phyloP scores from a whole-genome alignment of 2,113 vertebrate genomes.

The Gnathonemus longibarbis region DNA sequence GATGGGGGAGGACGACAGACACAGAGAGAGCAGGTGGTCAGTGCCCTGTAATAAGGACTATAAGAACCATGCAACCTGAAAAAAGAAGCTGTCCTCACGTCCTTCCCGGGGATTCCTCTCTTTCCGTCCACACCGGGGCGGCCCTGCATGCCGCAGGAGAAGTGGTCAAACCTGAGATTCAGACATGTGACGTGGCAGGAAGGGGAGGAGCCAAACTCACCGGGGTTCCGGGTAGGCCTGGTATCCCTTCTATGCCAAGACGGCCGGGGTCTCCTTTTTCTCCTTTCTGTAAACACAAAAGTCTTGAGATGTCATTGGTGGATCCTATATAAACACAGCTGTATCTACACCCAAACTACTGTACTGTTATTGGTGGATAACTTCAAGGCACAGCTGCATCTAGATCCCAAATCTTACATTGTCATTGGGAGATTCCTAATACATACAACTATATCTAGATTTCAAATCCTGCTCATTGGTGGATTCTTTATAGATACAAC shows the following conservation, averaged over 20 bases:
- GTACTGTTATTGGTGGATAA: background rate
- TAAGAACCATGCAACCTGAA: background rate
- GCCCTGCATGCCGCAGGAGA: slow-evolving; percentile 46
- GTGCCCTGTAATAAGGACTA: background rate
- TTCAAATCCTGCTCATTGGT: background rate
- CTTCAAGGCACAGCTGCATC: background rate
- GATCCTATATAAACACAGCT: background rate
- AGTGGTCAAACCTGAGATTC: background rate
- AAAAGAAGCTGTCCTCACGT: slow-evolving; percentile 44
- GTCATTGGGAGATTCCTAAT: background rate
- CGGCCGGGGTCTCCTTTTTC: slow-evolving; percentile 62
- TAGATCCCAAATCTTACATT: background rate
- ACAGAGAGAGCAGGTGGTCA: background rate
- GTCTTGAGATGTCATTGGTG: background rate
- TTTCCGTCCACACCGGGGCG: slow-evolving; percentile 64
- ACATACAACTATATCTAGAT: background rate
- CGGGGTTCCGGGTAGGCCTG: slow-evolving; percentile 65
- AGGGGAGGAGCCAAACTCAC: slow-evolving; percentile 46
- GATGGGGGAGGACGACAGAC: background rate
- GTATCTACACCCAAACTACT: background rate
- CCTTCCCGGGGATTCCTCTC: slow-evolving; percentile 57
- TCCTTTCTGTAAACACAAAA: slow-evolving; percentile 45
- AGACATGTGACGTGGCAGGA: background rate
- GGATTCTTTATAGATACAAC: background rate
- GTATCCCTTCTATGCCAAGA: slow-evolving; percentile 61